Conservation (phyloP, 2,113 vertebrate species). For the Muntiacus muntjak region DNA sequence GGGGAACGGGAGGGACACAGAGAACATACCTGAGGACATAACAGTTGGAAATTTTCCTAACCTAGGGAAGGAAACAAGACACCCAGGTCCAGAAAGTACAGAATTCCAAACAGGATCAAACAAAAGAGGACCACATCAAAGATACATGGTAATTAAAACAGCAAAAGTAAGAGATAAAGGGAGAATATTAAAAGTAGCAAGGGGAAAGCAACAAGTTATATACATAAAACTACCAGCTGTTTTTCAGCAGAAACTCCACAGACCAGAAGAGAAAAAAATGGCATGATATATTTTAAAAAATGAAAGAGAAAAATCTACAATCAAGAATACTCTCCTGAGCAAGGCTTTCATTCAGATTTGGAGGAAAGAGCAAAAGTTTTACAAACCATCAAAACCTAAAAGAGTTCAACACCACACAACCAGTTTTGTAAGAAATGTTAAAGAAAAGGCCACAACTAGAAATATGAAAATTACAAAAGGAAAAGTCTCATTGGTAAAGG, state of each 20-base stretch:
- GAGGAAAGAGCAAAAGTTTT: neutral
- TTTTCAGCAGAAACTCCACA: neutral
- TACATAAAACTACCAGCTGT: neutral
- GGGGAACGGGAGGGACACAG: neutral
- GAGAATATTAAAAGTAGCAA: neutral
- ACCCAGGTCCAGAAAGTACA: neutral
- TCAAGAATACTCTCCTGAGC: neutral
- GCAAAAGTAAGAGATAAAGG: neutral
- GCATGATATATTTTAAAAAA: neutral
- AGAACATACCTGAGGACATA: neutral
- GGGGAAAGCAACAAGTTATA: neutral
- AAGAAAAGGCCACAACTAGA: neutral
- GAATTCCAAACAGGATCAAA: neutral
- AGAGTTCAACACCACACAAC: neutral
- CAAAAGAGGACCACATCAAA: neutral
- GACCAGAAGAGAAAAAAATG: neutral
- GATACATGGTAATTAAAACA: neutral
- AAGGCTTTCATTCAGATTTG: neutral
- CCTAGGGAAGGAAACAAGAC: neutral
- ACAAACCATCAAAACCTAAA: neutral
- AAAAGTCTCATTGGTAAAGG: neutral
- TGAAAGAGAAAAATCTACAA: neutral
- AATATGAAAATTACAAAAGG: neutral
- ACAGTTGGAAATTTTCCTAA: neutral
- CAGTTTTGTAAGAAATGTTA: neutral